Percentiles rank a stretch among this genome's conserved stretches.
phyloP scores from a whole-genome alignment of 2,888 invertebrate genomes.

The Hypsopygia costalis region DNA sequence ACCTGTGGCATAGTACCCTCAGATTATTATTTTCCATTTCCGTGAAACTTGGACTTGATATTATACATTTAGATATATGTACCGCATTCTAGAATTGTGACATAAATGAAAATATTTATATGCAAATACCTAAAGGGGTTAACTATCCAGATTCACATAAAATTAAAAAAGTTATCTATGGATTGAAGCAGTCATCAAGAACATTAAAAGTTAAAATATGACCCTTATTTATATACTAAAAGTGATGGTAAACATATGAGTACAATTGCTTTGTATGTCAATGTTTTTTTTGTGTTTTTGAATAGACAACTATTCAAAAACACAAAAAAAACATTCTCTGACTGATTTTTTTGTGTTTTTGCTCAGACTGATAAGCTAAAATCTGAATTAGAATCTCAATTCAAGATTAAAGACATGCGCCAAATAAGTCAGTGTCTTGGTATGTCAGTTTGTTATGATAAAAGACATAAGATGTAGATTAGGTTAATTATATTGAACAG shows the following conservation, averaged over 20 bases:
- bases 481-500: not conserved
- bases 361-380: too few species aligned
- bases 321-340: too few species aligned
- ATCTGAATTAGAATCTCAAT: too few species aligned
- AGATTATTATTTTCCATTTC: slow-evolving; percentile 13
- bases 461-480: slow-evolving; percentile 7
- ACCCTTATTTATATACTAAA: slow-evolving; percentile 27
- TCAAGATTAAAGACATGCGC: slow-evolving; percentile 15
- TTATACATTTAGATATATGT: slow-evolving; percentile 15
- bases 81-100: slow-evolving; percentile 19
- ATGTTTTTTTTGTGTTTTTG: too few species aligned
- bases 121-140: too few species aligned
- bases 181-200: slow-evolving; percentile 23
- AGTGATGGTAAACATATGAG: slow-evolving; percentile 8
- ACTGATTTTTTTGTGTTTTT: too few species aligned
- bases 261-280: slow-evolving; percentile 18
- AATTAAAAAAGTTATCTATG: slow-evolving; percentile 24
- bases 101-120: slow-evolving; percentile 12
- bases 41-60: slow-evolving; percentile 11
- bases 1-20: slow-evolving; percentile 14
- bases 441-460: slow-evolving; percentile 17
- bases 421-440: slow-evolving; percentile 9
- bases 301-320: too few species aligned
- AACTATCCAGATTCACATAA: slow-evolving; percentile 3
- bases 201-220: slow-evolving; percentile 18